These are phyloP conservation scores for Temnopleurus reevesii DNA, from an alignment of 53 echinoderm and acorn worm genomes.

Conservation along the genomic window DNA sequence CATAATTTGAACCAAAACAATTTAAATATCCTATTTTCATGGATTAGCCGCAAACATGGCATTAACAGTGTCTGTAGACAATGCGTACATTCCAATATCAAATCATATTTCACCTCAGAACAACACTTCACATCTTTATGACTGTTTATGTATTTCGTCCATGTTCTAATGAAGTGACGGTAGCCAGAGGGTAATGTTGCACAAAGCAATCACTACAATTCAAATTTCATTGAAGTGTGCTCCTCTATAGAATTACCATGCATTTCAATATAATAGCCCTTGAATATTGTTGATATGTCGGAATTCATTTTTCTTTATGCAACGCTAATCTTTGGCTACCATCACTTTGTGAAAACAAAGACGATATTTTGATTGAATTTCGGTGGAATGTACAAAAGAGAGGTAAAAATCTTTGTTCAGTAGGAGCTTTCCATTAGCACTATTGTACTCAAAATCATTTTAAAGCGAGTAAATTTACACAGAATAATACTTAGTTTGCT, in stretches of 20 bases:
- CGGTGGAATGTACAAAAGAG: neutral
- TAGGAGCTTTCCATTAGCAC: neutral
- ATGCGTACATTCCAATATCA: neutral
- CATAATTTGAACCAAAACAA: neutral
- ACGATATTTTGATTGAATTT: neutral
- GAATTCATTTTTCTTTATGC: too few species aligned
- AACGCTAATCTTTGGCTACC: too few species aligned
- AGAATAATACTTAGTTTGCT: neutral
- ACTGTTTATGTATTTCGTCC: neutral
- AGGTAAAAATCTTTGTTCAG: slow-evolving; percentile 7
- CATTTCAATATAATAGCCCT: too few species aligned
- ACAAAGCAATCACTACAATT: too few species aligned
- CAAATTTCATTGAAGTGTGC: too few species aligned
- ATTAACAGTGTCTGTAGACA: neutral
- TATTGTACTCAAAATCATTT: neutral
- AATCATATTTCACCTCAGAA: neutral
- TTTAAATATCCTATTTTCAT: neutral
- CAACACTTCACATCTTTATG: neutral
- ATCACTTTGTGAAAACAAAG: too few species aligned
- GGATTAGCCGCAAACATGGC: neutral
- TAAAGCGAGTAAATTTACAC: neutral
- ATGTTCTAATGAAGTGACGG: too few species aligned
- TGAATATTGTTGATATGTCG: too few species aligned
- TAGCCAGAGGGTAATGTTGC: too few species aligned
- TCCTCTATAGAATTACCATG: too few species aligned